Evolutionary conservation across 2,113 vertebrate genomes (phyloP).

Genomic region (Colossoma macropomum): DNA sequence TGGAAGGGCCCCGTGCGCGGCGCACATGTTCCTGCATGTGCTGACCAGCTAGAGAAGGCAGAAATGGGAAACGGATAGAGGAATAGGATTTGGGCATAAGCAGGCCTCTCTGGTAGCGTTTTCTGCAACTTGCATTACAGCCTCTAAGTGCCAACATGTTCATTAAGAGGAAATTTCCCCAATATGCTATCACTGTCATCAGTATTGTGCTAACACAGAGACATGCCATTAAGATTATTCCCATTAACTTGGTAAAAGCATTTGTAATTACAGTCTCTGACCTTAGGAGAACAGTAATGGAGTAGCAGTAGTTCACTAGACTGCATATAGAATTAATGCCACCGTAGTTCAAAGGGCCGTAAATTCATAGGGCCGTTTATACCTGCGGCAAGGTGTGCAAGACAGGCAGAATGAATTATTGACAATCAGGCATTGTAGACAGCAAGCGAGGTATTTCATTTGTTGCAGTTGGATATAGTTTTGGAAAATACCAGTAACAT

Average conservation of each 20-base stretch:
- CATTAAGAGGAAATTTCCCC: not conserved
- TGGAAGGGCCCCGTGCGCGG: constrained; percentile 69
- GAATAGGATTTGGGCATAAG: not conserved
- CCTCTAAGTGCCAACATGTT: not conserved
- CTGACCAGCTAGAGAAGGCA: constrained; percentile 58
- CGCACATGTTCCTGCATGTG: constrained; percentile 79
- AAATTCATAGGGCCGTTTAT: not conserved
- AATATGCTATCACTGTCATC: not conserved
- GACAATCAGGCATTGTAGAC: not conserved
- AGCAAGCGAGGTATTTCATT: too few species aligned
- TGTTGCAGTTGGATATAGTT: too few species aligned
- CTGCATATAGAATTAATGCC: not conserved
- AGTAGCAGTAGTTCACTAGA: too few species aligned
- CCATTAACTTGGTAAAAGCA: not conserved
- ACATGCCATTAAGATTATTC: not conserved
- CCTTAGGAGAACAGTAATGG: not conserved
- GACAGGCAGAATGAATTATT: not conserved
- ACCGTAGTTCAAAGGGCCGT: not conserved
- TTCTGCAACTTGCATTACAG: constrained; percentile 56
- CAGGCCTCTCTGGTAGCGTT: constrained; percentile 27
- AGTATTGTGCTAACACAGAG: not conserved
- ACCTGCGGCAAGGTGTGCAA: not conserved
- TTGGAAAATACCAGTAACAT: not conserved
- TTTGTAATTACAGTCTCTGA: not conserved
- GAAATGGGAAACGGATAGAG: constrained; percentile 55